Evolutionary conservation across 2,888 invertebrate genomes (phyloP), one percentile per base, ranked within the genome.

Genomic region (Trichogramma dendrolimi): DNA sequence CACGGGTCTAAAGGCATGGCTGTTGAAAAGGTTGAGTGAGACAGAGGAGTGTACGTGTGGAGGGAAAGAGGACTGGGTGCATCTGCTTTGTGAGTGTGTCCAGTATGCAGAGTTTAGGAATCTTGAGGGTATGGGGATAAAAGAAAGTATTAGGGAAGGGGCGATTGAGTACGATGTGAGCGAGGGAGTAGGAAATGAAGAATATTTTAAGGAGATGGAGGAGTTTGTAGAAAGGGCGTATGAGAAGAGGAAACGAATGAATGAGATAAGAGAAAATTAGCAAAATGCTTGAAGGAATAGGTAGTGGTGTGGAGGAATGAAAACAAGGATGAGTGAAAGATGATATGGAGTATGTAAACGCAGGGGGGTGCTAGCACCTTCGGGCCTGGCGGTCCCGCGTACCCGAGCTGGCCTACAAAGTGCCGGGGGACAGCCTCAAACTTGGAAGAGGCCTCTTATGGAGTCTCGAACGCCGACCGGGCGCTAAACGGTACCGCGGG

Each of bases 81-180:
- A 63, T 40, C 41, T 63, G 5, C 40, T 63, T 41, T 51, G 47
- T 11, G 62, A 59, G 2, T 62, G 62, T 46, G 58, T 44, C 1
- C 39, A 59, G 50, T 62, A 58, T 44, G 55, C 8, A 1, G 4
- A 11, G 1, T 55, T 44, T 11, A 2, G 58, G 3, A 39, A 61
- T 27, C 41, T 58, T 11, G 53, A 50, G 4, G 55, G n/a, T 4
- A 55, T 55, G 55, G 27, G 5, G 6, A 50, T 48, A n/a, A n/a
- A 11, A 5, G 7, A 11, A 14, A 48, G 14, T 11, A 14, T 10
- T n/a, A 14, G 14, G 48, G n/a, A n/a, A 5, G 48, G 14, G 14
- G 5, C 6, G 14, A n/a, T 10, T 48, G 48, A 11, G 48, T n/a
- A n/a, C n/a, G n/a, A n/a, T n/a, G n/a, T n/a, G n/a, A n/a, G n/a